These are phyloP conservation scores for Dermatemys mawii DNA, from an alignment of 2,113 vertebrate species.

Conservation along the genomic window DNA sequence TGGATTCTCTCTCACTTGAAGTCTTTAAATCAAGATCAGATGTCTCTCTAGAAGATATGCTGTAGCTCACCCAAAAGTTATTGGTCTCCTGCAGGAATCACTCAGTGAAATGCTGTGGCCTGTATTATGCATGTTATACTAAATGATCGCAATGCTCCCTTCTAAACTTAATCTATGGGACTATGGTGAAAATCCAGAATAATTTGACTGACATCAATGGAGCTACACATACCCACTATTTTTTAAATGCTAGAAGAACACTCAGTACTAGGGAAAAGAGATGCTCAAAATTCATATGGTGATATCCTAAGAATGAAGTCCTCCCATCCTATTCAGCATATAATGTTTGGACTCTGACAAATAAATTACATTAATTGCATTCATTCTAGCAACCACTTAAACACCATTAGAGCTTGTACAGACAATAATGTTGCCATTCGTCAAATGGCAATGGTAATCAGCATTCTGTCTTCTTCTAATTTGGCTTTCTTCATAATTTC, in stretches of 20 bases:
- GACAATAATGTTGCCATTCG: conserved; percentile 65
- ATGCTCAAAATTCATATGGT: not conserved
- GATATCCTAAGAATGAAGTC: conserved; percentile 8
- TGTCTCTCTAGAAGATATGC: not conserved
- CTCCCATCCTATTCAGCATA: conserved; percentile 22
- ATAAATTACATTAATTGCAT: conserved; percentile 68
- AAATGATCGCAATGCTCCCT: not conserved
- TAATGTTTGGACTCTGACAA: conserved; percentile 61
- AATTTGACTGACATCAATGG: not conserved
- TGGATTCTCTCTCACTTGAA: not conserved
- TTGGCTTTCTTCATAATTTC: conserved; percentile 46
- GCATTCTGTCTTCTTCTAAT: conserved; percentile 16
- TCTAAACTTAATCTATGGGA: not conserved
- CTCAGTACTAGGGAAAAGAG: not conserved
- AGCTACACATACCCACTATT: not conserved
- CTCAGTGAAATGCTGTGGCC: not conserved
- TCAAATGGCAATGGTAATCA: conserved; percentile 60
- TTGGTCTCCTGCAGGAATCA: not conserved
- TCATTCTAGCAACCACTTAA: conserved; percentile 65
- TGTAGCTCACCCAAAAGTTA: not conserved
- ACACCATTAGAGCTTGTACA: conserved; percentile 59
- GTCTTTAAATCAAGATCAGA: not conserved
- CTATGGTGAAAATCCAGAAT: not conserved
- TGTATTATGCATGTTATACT: not conserved
- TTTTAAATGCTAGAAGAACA: not conserved